Evolutionary conservation across 2,888 invertebrate genomes (phyloP).

Genomic region (Cistogaster globosa): DNA sequence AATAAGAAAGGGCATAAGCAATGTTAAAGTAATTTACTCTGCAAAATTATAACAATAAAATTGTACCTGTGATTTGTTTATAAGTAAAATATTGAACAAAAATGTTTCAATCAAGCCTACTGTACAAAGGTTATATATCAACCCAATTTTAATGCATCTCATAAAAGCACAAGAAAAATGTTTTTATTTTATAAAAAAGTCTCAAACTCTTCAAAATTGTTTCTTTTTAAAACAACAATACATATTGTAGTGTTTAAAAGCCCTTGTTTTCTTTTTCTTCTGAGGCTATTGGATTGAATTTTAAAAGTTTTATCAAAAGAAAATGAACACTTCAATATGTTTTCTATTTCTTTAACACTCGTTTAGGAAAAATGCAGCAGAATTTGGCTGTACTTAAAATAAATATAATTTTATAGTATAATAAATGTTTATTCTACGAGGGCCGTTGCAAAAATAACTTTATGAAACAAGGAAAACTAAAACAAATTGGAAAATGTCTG

Average conservation of each 20-base stretch:
- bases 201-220: neutral
- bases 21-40: too few relatives aligned
- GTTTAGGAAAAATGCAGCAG: conserved; percentile 17
- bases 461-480: neutral
- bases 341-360: neutral
- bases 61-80: too few relatives aligned
- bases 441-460: neutral
- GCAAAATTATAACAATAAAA: too few relatives aligned
- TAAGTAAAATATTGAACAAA: too few relatives aligned
- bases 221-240: conserved; percentile 13
- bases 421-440: neutral
- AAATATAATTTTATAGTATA: neutral
- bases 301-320: conserved; percentile 38
- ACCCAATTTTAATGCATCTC: neutral
- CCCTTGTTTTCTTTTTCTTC: neutral
- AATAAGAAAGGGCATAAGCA: too few relatives aligned
- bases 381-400: neutral
- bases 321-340: conserved; percentile 20
- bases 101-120: neutral
- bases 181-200: conserved; percentile 10
- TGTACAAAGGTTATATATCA: neutral
- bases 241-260: conserved; percentile 47
- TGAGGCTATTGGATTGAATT: conserved; percentile 45
- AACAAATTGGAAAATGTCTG: too few relatives aligned
- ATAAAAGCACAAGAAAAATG: neutral